A percentile compares a stretch with the other conserved stretches of the same genome.
Conservation (phyloP, 2,888 invertebrate genomes). For the Frankliniella intonsa region DNA sequence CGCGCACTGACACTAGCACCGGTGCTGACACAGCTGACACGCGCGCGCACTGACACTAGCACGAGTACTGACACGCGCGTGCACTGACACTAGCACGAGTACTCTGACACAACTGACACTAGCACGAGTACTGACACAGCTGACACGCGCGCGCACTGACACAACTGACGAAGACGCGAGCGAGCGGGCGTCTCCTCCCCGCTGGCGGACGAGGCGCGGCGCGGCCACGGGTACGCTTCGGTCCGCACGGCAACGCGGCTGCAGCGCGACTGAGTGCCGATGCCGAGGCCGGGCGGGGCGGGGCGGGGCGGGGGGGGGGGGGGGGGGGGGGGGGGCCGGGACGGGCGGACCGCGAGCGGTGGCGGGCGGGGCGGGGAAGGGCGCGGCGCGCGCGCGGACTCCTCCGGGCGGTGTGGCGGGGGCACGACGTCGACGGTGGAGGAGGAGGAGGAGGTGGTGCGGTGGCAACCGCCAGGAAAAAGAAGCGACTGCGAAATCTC, state of each 20-base stretch:
- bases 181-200: too few species aligned
- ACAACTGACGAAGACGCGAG: not conserved
- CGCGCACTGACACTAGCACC: not conserved
- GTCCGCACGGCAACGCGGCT: not conserved
- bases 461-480: conserved; percentile 5
- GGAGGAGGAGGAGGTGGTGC: conserved; percentile 38
- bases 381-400: conserved; percentile 38
- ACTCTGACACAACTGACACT: too few species aligned
- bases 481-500: conserved; percentile 11
- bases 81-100: too few species aligned
- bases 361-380: conserved; percentile 39
- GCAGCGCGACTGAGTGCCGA: not conserved
- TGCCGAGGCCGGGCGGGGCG: not conserved
- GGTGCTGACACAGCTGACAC: too few species aligned
- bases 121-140: too few species aligned
- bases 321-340: conserved; percentile 40
- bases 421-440: conserved; percentile 38
- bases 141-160: too few species aligned
- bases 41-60: too few species aligned
- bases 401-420: conserved; percentile 38
- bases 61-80: too few species aligned
- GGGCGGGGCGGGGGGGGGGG: conserved; percentile 44
- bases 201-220: not conserved
- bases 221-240: not conserved
- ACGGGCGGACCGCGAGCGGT: conserved; percentile 49